phyloP scores from a whole-genome alignment of 2,113 vertebrate genomes.

The Morone saxatilis region DNA sequence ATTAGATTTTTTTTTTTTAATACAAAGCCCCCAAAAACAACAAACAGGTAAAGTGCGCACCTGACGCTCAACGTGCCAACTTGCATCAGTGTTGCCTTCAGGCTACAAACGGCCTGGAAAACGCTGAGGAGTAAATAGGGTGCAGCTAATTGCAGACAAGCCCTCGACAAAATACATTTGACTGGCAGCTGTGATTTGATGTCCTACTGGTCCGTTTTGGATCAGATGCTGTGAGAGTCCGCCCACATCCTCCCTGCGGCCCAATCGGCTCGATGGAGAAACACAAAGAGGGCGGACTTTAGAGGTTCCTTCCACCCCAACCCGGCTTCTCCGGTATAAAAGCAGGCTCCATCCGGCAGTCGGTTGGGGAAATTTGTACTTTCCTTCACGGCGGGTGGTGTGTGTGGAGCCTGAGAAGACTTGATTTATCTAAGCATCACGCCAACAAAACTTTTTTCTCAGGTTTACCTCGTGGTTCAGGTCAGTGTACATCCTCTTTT shows the following conservation, averaged over 20 bases:
- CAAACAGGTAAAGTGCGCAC: background rate
- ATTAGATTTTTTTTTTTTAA: no score
- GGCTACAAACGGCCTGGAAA: conserved; percentile 7
- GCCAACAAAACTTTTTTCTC: conserved; percentile 12
- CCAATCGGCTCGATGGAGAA: conserved; percentile 37
- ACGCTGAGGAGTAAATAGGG: background rate
- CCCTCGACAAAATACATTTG: conserved; percentile 5
- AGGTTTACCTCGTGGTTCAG: conserved; percentile 49
- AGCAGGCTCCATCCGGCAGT: fast-evolving
- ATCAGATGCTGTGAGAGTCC: conserved; percentile 65
- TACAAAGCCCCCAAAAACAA: no score
- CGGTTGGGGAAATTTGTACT: conserved; percentile 46
- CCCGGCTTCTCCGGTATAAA: conserved; percentile 72
- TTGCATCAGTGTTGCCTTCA: background rate
- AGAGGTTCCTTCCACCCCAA: background rate
- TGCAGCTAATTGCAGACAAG: conserved; percentile 23
- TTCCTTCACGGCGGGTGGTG: conserved; percentile 68
- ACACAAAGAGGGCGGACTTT: background rate
- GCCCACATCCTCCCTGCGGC: background rate
- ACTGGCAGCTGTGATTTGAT: background rate
- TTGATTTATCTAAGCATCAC: background rate
- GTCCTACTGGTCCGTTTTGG: conserved; percentile 48
- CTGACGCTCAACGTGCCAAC: background rate
- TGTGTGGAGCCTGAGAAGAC: conserved; percentile 17
- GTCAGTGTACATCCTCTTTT: conserved; percentile 49